phyloP scores from a whole-genome alignment of 2,797 vertebrate species.

The Sparidentex hasta region DNA sequence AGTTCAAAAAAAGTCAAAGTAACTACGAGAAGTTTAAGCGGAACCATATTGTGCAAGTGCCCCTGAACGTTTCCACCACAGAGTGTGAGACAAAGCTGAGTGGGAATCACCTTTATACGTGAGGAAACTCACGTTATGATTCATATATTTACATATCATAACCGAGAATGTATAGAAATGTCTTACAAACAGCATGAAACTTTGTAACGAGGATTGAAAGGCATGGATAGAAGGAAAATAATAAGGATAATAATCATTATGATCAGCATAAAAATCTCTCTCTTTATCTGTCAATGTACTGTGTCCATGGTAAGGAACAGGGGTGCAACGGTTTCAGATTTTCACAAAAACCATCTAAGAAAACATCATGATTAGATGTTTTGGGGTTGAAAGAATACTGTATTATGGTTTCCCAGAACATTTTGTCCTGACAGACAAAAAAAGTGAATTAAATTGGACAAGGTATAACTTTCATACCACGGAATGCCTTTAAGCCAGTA shows the following conservation, averaged over 20 bases:
- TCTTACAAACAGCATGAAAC: not conserved
- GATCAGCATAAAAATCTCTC: too few species aligned
- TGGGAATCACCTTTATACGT: not conserved
- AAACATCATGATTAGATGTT: too few species aligned
- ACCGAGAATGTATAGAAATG: not conserved
- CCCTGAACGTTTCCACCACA: not conserved
- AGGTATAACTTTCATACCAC: too few species aligned
- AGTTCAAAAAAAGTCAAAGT: slow-evolving; percentile 35
- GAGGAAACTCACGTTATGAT: not conserved
- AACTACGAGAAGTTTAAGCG: slow-evolving; percentile 33
- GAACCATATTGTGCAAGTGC: slow-evolving; percentile 50
- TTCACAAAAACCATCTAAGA: too few species aligned
- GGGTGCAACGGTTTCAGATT: too few species aligned
- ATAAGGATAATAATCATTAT: not conserved
- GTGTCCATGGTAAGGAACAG: too few species aligned
- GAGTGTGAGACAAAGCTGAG: not conserved
- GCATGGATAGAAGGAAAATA: not conserved
- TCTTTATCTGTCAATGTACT: too few species aligned
- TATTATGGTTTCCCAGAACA: too few species aligned
- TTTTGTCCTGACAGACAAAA: too few species aligned
- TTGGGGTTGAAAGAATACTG: too few species aligned
- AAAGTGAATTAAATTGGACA: too few species aligned
- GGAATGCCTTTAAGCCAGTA: too few species aligned
- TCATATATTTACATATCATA: not conserved
- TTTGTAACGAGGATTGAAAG: not conserved